These are phyloP conservation scores for Lycia hirtaria DNA, from an alignment of 2,888 invertebrate genomes.

Conservation along the genomic window DNA sequence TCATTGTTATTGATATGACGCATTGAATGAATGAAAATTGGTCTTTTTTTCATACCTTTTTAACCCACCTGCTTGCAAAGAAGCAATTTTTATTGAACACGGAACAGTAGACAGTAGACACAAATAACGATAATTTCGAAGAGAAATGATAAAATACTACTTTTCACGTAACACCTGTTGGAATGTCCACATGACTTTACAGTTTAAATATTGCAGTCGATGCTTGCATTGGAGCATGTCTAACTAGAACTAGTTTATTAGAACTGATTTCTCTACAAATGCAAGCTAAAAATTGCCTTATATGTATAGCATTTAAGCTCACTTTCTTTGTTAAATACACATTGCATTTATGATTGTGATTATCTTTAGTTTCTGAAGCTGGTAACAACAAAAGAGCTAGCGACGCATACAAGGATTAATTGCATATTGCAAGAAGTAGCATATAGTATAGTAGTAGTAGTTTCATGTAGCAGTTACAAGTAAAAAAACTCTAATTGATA, in stretches of 20 bases:
- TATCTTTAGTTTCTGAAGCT: conserved; percentile 7
- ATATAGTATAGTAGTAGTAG: too few relatives aligned
- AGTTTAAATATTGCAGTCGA: conserved; percentile 18
- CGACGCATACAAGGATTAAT: background rate
- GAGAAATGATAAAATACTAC: conserved; percentile 1
- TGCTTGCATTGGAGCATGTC: conserved; percentile 29
- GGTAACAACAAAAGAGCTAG: background rate
- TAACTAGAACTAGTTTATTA: conserved; percentile 21
- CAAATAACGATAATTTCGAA: background rate
- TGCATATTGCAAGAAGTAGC: background rate
- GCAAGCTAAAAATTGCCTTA: conserved; percentile 1
- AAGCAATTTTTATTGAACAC: too few relatives aligned
- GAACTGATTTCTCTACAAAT: conserved; percentile 11
- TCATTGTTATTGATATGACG: too few relatives aligned
- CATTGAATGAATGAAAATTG: too few relatives aligned
- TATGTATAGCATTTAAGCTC: background rate
- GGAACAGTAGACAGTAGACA: background rate
- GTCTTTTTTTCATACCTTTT: too few relatives aligned
- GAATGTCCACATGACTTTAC: conserved; percentile 19
- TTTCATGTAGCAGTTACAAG: too few relatives aligned
- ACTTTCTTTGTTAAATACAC: background rate
- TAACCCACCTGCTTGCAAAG: too few relatives aligned
- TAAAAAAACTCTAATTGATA: too few relatives aligned
- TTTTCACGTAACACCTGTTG: background rate
- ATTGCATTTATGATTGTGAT: background rate